phyloP scores from a whole-genome alignment of 2,888 invertebrate species.

The Argyresthia goedartella region DNA sequence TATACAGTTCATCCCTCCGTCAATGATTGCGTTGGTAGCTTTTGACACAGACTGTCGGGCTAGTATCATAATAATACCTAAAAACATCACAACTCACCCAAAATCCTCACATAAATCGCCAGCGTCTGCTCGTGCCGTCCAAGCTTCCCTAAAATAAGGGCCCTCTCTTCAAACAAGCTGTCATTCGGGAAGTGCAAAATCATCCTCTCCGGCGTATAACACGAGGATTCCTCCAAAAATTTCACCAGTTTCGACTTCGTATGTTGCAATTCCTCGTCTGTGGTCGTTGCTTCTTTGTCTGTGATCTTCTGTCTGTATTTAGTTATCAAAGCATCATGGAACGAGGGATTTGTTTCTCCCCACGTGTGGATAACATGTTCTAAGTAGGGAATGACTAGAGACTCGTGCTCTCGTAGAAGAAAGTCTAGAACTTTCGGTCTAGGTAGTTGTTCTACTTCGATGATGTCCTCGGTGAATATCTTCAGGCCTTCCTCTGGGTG shows the following conservation, averaged over 20 bases:
- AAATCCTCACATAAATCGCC: slow-evolving; percentile 89
- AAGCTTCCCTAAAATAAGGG: slow-evolving; percentile 91
- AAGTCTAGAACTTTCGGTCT: slow-evolving; percentile 91
- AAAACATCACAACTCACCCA: slow-evolving; percentile 54
- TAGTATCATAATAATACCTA: too few species aligned
- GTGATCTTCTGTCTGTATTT: slow-evolving; percentile 86
- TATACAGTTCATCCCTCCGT: too few species aligned
- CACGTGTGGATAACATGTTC: slow-evolving; percentile 94
- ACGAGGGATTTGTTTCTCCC: slow-evolving; percentile 86
- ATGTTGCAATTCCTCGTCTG: slow-evolving; percentile 45
- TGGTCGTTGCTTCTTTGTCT: slow-evolving; percentile 37
- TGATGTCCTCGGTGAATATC: slow-evolving; percentile 88
- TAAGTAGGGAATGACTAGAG: slow-evolving; percentile 90
- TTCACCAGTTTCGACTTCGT: slow-evolving; percentile 74
- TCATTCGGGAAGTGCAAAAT: slow-evolving; percentile 89
- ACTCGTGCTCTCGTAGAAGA: slow-evolving; percentile 83
- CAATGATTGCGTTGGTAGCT: too few species aligned
- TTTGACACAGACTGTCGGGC: too few species aligned
- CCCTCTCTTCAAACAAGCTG: slow-evolving; percentile 90
- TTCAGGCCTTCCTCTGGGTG: slow-evolving; percentile 91
- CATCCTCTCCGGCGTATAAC: slow-evolving; percentile 90
- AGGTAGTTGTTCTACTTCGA: slow-evolving; percentile 91
- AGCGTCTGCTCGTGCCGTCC: slow-evolving; percentile 94
- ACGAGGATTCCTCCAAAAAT: slow-evolving; percentile 84
- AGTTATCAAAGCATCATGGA: slow-evolving; percentile 92